A percentile compares a stretch with the other conserved stretches of the same genome.
Conservation (phyloP, 64 coral and sea anemone genomes). For the Dendrophyllia cribrosa region DNA sequence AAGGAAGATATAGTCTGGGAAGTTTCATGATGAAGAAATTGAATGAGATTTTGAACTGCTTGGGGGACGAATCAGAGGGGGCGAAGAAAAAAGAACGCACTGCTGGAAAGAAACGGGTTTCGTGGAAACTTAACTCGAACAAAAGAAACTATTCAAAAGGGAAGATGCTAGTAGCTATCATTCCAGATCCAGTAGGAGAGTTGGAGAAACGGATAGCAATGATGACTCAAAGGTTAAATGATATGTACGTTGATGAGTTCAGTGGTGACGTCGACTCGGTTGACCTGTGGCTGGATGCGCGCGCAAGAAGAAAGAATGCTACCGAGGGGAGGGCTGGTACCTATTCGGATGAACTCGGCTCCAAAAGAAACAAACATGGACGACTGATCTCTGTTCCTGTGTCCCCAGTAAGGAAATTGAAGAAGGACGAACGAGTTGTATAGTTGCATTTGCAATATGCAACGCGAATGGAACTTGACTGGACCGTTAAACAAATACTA, state of each 20-base stretch:
- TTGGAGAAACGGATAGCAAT: neutral
- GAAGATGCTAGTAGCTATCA: neutral
- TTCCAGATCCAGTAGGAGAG: neutral
- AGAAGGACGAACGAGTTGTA: neutral
- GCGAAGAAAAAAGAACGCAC: neutral
- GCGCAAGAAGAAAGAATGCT: neutral
- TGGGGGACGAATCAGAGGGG: neutral
- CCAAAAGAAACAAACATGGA: too few relatives aligned
- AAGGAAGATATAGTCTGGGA: conserved; percentile 8
- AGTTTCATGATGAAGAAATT: conserved; percentile 33
- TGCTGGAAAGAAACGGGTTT: neutral
- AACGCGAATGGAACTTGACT: too few relatives aligned
- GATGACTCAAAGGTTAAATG: neutral
- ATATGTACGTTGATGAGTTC: conserved; percentile 30
- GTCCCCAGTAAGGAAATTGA: neutral
- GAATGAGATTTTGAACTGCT: conserved; percentile 23
- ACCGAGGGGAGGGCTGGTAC: neutral
- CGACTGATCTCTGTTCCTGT: neutral
- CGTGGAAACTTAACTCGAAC: neutral
- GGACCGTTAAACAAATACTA: too few relatives aligned
- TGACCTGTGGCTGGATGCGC: neutral
- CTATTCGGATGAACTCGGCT: neutral
- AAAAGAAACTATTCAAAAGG: neutral
- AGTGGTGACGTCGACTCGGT: neutral
- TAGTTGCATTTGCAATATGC: neutral